These are phyloP conservation scores for Thunnus thynnus DNA, from an alignment of 2,113 vertebrate species.

Conservation along the genomic window DNA sequence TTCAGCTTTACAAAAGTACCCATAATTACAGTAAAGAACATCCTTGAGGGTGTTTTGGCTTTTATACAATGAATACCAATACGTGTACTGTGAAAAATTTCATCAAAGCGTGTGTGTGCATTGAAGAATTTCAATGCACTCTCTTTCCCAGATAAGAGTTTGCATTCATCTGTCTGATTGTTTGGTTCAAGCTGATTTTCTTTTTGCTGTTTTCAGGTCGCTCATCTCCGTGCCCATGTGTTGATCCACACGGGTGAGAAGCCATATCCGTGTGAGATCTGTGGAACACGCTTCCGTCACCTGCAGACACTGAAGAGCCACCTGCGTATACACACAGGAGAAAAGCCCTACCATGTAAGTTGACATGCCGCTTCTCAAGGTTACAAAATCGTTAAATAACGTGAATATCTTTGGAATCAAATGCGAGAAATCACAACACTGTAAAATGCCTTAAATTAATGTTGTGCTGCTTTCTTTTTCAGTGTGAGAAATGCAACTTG, in stretches of 20 bases:
- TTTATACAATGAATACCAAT: neutral
- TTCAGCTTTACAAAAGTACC: neutral
- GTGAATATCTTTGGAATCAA: too few species aligned
- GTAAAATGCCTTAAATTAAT: neutral
- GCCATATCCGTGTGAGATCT: slow-evolving; percentile 98
- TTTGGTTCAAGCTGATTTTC: neutral
- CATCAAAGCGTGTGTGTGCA: neutral
- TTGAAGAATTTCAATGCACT: neutral
- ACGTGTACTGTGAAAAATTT: neutral
- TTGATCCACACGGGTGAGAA: slow-evolving; percentile 99
- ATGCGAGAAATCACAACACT: neutral
- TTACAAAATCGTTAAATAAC: neutral
- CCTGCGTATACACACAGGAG: slow-evolving; percentile 97
- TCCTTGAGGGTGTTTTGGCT: neutral
- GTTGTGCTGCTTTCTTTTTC: neutral
- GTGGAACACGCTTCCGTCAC: slow-evolving; percentile 96
- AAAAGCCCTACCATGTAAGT: slow-evolving; percentile 98
- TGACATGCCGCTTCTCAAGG: neutral
- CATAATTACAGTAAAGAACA: neutral
- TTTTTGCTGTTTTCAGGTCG: slow-evolving; percentile 85
- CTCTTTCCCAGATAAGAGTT: neutral
- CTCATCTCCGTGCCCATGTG: slow-evolving; percentile 96
- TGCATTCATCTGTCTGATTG: neutral
- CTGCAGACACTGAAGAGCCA: slow-evolving; percentile 98
- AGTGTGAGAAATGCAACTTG: slow-evolving; percentile 99